Conservation (phyloP, 2,888 invertebrate species). For the Nephrocerus scutellatus region DNA sequence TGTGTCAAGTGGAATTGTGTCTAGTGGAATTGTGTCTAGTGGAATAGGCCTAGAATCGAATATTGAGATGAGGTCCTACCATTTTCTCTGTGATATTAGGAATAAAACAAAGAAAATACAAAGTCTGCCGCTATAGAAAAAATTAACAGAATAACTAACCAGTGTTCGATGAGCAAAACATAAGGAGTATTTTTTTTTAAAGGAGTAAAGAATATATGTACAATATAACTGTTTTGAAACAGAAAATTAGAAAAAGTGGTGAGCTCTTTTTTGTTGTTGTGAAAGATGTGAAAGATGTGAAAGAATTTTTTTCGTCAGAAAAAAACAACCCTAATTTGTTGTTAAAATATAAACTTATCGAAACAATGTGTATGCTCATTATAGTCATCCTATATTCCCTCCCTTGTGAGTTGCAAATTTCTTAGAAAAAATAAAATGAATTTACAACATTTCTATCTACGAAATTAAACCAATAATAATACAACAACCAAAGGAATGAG, state of each 20-base stretch:
- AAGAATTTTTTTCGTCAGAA: slow-evolving; percentile 7
- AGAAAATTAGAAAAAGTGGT: slow-evolving; percentile 2
- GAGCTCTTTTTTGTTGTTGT: slow-evolving; percentile 45
- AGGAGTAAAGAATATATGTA: too few species aligned
- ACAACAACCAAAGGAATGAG: slow-evolving; percentile 4
- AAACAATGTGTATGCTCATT: slow-evolving; percentile 3
- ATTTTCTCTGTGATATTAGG: too few species aligned
- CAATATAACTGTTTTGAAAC: too few species aligned
- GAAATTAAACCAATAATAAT: slow-evolving; percentile 11
- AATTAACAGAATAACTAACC: too few species aligned
- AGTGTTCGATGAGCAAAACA: too few species aligned
- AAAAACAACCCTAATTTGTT: slow-evolving; percentile 12
- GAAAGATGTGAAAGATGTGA: slow-evolving; percentile 23
- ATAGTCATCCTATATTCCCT: slow-evolving; percentile 6
- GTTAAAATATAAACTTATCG: slow-evolving; percentile 9
- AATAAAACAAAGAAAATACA: too few species aligned
- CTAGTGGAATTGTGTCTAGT: too few species aligned
- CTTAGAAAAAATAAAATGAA: slow-evolving; percentile 19
- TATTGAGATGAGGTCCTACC: too few species aligned
- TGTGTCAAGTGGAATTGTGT: too few species aligned
- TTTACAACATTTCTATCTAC: slow-evolving; percentile 12
- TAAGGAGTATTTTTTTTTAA: too few species aligned
- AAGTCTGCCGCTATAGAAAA: slow-evolving; percentile 4
- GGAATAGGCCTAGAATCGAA: too few species aligned
- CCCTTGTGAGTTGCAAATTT: slow-evolving; percentile 6